A percentile compares a stretch with the other conserved stretches of the same genome.
Evolutionary conservation across 2,888 invertebrate genomes (phyloP).

Genomic region (Dynastes maya): DNA sequence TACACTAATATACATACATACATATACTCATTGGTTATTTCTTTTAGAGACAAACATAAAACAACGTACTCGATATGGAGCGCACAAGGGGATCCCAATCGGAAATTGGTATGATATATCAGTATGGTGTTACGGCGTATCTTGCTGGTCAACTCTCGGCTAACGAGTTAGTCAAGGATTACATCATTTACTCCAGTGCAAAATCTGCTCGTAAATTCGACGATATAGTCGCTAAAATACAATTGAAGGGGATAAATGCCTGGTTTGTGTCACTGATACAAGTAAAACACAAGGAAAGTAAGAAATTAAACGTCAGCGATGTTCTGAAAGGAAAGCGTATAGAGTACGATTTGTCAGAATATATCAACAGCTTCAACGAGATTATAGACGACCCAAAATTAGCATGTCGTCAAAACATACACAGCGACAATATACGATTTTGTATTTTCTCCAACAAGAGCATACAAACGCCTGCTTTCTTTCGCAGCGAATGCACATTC

Average conservation of each 20-base stretch:
- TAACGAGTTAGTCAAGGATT: background rate
- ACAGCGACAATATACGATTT: background rate
- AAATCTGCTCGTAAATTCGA: background rate
- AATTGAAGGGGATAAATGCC: background rate
- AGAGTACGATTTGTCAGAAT: background rate
- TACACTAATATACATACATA: too few species aligned
- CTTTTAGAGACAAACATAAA: too few species aligned
- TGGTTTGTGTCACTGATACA: background rate
- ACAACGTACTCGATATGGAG: background rate
- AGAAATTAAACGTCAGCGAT: background rate
- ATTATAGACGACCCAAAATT: background rate
- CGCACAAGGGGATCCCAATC: background rate
- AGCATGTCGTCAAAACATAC: background rate
- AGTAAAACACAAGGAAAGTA: background rate
- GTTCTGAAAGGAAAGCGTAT: background rate
- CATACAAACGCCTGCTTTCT: background rate
- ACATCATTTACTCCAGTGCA: slow-evolving; percentile 5
- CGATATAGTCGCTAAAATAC: background rate
- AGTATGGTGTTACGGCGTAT: background rate
- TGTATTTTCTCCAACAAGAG: background rate
- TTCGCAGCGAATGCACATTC: background rate
- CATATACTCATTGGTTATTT: too few species aligned
- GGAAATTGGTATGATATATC: background rate
- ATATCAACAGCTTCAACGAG: background rate
- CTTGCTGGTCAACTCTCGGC: background rate